Conservation (phyloP, 2,797 vertebrate species). For the Rhodeus uyekii region DNA sequence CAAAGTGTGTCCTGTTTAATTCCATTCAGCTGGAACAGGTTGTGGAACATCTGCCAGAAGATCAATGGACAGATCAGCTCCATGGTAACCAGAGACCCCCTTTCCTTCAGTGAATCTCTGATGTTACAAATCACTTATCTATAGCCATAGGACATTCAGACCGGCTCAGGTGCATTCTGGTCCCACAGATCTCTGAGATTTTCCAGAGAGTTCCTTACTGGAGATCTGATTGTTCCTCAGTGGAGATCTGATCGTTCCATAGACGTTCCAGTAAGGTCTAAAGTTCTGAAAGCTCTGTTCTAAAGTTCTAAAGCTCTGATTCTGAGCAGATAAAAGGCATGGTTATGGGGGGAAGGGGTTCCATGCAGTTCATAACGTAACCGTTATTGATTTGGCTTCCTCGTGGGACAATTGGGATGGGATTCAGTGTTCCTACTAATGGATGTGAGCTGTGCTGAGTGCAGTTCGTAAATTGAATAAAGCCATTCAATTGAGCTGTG, state of each 20-base stretch:
- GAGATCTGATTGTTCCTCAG: no score
- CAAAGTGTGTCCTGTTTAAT: background rate
- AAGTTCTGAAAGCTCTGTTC: no score
- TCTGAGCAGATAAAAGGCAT: no score
- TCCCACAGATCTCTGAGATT: background rate
- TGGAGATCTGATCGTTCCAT: no score
- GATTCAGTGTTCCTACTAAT: background rate
- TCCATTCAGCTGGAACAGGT: constrained; percentile 47
- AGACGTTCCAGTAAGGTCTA: no score
- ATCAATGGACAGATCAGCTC: constrained; percentile 62
- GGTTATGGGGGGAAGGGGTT: background rate
- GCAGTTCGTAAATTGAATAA: background rate
- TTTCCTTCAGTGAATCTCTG: constrained; percentile 21
- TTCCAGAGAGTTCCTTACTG: no score
- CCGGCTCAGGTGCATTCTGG: background rate
- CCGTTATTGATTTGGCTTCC: background rate
- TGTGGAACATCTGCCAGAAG: constrained; percentile 62
- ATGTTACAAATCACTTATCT: background rate
- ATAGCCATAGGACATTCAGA: background rate
- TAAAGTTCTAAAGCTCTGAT: no score
- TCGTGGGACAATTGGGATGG: background rate
- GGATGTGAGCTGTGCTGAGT: background rate
- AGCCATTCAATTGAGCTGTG: background rate
- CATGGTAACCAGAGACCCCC: constrained; percentile 29
- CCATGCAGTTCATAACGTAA: background rate